Evolutionary conservation across 2,888 invertebrate genomes (phyloP), one percentile per base, ranked within the genome.

Genomic region (Pasiphila rectangulata): DNA sequence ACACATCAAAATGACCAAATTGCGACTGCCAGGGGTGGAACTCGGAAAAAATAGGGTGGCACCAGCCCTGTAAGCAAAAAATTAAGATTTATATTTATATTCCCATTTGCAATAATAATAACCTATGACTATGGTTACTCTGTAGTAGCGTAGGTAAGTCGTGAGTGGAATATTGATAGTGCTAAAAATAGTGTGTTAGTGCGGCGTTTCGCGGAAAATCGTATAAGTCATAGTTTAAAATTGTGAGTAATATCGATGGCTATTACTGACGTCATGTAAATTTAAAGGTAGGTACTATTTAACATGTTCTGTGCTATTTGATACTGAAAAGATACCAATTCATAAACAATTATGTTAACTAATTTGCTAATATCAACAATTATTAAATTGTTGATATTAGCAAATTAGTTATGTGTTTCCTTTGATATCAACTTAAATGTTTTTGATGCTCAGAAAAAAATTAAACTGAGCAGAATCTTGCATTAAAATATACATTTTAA

Each of bases 31-130:
- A 41, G 75, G 73, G 82, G 83, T 69, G 75, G 70, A 72, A 61
- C 67, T 67, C 54, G 50, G 59, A 70, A 75, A 76, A 78, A 76
- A 68, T 67, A 66, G 85, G 85, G 82, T 77, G 83, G 83, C 68
- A 67, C 74, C 74, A 68, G 67, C 80, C 75, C 83, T 84, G 78
- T 56, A 76, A 81, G 76, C 51, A 59, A 83, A 83, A 84, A 83
- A 83, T 72, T 58, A 76, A 79, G 83, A 86, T 86, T 86, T 85
- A 86, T 85, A 75, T 72, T 70, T 57, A 73, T 67, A 59, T 61
- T 50, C 68, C 63, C 64, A 67, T 69, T 69, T 64, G 69, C 76
- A 72, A 74, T 74, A 71, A 64, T 67, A 71, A 74, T 75, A 73
- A 77, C 70, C 52, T 61, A 64, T 71, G 68, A 73, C 68, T 58